Evolutionary conservation across 2,797 vertebrate species (phyloP).

Genomic region (Malurus splendens): DNA sequence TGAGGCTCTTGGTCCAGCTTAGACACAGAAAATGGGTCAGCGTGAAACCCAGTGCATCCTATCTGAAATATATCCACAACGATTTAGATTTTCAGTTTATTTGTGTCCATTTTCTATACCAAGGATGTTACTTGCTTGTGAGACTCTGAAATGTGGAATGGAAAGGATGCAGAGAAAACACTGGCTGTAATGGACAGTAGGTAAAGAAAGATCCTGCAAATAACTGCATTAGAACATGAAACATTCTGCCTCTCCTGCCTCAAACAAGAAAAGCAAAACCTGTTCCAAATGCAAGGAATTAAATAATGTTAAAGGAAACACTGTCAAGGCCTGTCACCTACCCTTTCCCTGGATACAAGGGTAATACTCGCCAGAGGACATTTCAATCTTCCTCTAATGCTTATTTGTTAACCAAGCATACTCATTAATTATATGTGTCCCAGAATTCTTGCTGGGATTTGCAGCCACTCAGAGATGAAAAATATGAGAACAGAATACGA

Average conservation of each 20-base stretch:
- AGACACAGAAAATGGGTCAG: neutral
- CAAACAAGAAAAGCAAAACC: neutral
- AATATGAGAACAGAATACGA: neutral
- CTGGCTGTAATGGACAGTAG: neutral
- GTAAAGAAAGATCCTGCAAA: neutral
- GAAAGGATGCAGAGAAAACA: neutral
- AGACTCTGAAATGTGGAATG: neutral
- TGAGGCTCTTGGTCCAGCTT: neutral
- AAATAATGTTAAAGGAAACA: neutral
- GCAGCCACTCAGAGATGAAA: neutral
- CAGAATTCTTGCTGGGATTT: neutral
- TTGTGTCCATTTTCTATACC: neutral
- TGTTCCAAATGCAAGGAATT: neutral
- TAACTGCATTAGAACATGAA: neutral
- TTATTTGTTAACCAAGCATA: neutral
- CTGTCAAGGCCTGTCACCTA: neutral
- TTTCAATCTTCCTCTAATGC: neutral
- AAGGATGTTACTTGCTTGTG: neutral
- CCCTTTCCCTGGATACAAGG: neutral
- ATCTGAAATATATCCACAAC: neutral
- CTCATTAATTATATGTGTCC: neutral
- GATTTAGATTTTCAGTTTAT: neutral
- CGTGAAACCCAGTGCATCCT: neutral
- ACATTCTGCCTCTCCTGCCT: neutral
- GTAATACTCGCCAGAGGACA: neutral